phyloP scores from a whole-genome alignment of 1,140 invertebrate genomes.

The Caenorhabditis remanei region DNA sequence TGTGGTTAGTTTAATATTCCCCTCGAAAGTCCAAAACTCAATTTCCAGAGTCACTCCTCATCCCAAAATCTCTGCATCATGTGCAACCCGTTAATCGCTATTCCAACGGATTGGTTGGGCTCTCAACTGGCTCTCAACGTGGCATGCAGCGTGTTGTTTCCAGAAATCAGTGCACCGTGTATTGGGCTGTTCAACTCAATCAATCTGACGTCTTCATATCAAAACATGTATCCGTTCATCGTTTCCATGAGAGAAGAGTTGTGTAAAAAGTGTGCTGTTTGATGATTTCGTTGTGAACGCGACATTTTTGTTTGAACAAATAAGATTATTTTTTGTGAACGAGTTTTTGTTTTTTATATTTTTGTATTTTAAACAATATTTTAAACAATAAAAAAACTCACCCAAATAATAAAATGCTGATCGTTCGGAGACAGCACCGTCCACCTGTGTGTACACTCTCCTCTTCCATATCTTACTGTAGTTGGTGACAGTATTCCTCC shows the following conservation, averaged over 20 bases:
- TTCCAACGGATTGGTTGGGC: not conserved
- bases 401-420: constrained; percentile 31
- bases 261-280: not conserved
- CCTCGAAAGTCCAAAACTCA: not conserved
- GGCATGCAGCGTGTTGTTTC: not conserved
- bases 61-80: not conserved
- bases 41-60: not conserved
- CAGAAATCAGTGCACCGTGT: not conserved
- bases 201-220: not conserved
- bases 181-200: not conserved
- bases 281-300: no score
- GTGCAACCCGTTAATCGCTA: not conserved
- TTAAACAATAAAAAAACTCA: not conserved
- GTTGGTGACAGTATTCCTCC: constrained; percentile 24
- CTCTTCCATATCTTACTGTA: constrained; percentile 18
- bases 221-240: constrained; percentile 2
- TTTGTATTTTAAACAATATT: no score
- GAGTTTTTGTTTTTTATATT: not conserved
- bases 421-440: constrained; percentile 11
- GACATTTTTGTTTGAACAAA: not conserved
- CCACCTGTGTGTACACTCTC: constrained; percentile 36
- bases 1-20: not conserved
- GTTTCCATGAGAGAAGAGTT: not conserved
- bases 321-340: not conserved
- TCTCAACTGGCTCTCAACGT: constrained; percentile 2